These are phyloP conservation scores for Neuroscelio doddi DNA, from an alignment of 2,888 invertebrate species.

Conservation along the genomic window DNA sequence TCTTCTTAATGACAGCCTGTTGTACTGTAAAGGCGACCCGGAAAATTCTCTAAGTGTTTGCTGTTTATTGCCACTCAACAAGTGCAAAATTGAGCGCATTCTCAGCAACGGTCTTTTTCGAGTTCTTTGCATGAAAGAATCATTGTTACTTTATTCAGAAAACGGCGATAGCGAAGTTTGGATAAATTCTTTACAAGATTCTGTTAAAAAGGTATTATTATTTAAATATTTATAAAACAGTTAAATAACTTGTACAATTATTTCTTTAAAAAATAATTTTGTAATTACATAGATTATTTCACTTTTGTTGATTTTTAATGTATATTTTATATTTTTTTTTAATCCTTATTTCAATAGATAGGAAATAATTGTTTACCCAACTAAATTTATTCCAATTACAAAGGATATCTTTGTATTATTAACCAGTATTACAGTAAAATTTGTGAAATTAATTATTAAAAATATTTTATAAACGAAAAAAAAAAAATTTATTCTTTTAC, in stretches of 20 bases:
- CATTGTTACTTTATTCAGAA: slow-evolving; percentile 75
- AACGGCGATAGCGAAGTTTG: slow-evolving; percentile 75
- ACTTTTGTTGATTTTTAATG: not conserved
- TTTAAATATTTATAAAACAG: no score
- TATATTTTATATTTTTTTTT: not conserved
- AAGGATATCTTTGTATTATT: no score
- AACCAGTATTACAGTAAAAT: no score
- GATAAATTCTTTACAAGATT: slow-evolving; percentile 75
- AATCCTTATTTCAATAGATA: no score
- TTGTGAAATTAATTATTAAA: no score
- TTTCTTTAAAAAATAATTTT: slow-evolving; percentile 1
- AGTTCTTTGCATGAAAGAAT: slow-evolving; percentile 76
- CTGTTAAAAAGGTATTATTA: slow-evolving; percentile 74
- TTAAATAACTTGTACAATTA: no score
- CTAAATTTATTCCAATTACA: no score
- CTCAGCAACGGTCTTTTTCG: slow-evolving; percentile 76
- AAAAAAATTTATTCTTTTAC: no score
- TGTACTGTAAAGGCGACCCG: slow-evolving; percentile 80
- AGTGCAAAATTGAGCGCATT: slow-evolving; percentile 78
- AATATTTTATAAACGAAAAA: no score
- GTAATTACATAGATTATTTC: not conserved
- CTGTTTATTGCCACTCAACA: slow-evolving; percentile 80
- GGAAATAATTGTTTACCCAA: no score
- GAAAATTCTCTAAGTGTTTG: slow-evolving; percentile 78
- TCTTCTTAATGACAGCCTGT: slow-evolving; percentile 81